A percentile compares a stretch with the other conserved stretches of the same genome.
Evolutionary conservation across 2,113 vertebrate species (phyloP).

Genomic region (Caretta caretta): DNA sequence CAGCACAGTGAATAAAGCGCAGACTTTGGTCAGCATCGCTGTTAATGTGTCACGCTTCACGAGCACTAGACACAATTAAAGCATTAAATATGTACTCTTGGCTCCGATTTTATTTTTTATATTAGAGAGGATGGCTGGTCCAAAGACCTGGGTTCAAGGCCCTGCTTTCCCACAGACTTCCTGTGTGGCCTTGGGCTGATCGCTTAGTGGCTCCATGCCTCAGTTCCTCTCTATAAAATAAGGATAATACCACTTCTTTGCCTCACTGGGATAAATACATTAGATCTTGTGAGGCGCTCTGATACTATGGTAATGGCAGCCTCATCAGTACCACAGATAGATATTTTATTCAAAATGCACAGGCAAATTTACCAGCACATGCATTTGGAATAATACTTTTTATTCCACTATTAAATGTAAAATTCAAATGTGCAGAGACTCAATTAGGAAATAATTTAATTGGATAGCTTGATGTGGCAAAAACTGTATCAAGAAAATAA

Average conservation of each 20-base stretch:
- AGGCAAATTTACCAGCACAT: background rate
- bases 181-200: background rate
- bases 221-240: background rate
- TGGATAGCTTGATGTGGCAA: background rate
- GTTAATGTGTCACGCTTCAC: background rate
- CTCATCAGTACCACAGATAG: background rate
- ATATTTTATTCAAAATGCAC: background rate
- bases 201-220: background rate
- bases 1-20: too few species aligned
- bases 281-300: background rate
- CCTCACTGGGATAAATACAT: background rate
- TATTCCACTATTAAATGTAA: background rate
- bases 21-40: background rate
- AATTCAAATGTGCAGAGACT: background rate
- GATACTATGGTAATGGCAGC: background rate
- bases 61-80: background rate
- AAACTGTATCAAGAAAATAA: conserved; percentile 8
- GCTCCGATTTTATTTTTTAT: background rate
- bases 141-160: background rate
- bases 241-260: background rate
- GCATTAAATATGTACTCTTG: background rate
- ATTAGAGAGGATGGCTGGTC: background rate
- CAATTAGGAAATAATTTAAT: background rate
- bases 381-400: background rate
- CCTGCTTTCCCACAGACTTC: background rate